Conservation (phyloP, 1,140 invertebrate species). For the Bombus vancouverensis region DNA sequence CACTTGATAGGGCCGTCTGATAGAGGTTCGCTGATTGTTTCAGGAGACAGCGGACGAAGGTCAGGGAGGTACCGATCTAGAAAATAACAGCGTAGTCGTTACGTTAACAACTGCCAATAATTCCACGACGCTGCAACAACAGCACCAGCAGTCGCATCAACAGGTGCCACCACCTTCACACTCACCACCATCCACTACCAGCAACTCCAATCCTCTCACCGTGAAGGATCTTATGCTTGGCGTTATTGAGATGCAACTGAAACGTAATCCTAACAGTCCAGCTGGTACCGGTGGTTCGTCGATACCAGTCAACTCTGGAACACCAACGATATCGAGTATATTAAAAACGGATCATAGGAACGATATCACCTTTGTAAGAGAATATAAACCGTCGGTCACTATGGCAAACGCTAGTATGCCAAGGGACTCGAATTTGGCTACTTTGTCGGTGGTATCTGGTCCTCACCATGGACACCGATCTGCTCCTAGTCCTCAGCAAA, state of each 20-base stretch:
- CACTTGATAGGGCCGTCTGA: conserved; percentile 79
- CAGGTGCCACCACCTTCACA: conserved; percentile 79
- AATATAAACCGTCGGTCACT: conserved; percentile 79
- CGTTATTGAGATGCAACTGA: conserved; percentile 89
- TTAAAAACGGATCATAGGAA: conserved; percentile 83
- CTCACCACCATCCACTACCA: conserved; percentile 81
- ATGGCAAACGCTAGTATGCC: conserved; percentile 75
- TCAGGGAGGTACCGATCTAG: conserved; percentile 81
- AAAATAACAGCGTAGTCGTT: conserved; percentile 74
- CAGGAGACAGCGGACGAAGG: conserved; percentile 93
- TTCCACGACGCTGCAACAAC: conserved; percentile 62
- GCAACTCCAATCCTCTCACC: conserved; percentile 84
- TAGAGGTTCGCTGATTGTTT: conserved; percentile 80
- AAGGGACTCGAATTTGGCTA: conserved; percentile 85
- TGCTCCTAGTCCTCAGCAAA: conserved; percentile 79
- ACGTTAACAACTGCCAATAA: conserved; percentile 69
- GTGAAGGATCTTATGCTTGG: conserved; percentile 90
- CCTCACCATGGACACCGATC: conserved; percentile 78
- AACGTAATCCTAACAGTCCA: conserved; percentile 84
- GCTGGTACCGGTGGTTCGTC: conserved; percentile 71
- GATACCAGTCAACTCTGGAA: conserved; percentile 80
- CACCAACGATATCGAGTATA: conserved; percentile 87
- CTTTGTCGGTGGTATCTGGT: conserved; percentile 86
- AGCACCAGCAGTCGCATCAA: conserved; percentile 69
- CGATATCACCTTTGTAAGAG: conserved; percentile 83